A percentile compares a stretch with the other conserved stretches of the same genome.
Evolutionary conservation across 2,888 invertebrate species (phyloP).

Genomic region (Brassicogethes aeneus): DNA sequence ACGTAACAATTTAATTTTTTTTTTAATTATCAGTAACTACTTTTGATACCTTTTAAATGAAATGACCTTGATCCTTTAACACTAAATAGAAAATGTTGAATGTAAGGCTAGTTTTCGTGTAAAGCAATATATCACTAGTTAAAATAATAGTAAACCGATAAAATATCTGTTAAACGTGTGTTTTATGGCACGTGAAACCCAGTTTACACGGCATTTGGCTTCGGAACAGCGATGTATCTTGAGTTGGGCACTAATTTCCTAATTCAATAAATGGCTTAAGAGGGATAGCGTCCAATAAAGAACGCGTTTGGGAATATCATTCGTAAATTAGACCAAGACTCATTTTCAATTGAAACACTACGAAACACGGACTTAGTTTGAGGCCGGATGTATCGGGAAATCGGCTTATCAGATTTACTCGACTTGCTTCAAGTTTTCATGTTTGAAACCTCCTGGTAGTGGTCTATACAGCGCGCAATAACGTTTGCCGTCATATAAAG

Average conservation of each 20-base stretch:
- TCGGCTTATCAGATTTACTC: constrained; percentile 6
- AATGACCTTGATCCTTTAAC: too few relatives aligned
- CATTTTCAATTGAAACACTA: not conserved
- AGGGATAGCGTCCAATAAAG: not conserved
- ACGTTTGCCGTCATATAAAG: too few relatives aligned
- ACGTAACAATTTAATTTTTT: too few relatives aligned
- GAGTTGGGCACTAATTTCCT: not conserved
- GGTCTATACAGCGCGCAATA: too few relatives aligned
- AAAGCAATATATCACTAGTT: too few relatives aligned
- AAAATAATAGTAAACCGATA: too few relatives aligned
- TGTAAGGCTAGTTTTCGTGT: too few relatives aligned
- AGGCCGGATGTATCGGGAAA: constrained; percentile 3
- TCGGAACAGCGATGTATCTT: not conserved
- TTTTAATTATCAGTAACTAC: too few relatives aligned
- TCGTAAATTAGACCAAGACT: not conserved
- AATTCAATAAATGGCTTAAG: not conserved
- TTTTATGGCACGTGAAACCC: too few relatives aligned
- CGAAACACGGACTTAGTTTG: not conserved
- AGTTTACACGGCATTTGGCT: not conserved
- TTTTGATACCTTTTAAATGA: too few relatives aligned
- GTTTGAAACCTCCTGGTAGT: constrained; percentile 2
- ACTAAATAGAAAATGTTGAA: too few relatives aligned
- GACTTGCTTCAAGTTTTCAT: constrained; percentile 3
- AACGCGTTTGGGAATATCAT: not conserved
- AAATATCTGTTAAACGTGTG: too few relatives aligned